These are phyloP conservation scores for Xestoiulus laeticollis DNA, from an alignment of 2,888 invertebrate genomes.

Conservation along the genomic window DNA sequence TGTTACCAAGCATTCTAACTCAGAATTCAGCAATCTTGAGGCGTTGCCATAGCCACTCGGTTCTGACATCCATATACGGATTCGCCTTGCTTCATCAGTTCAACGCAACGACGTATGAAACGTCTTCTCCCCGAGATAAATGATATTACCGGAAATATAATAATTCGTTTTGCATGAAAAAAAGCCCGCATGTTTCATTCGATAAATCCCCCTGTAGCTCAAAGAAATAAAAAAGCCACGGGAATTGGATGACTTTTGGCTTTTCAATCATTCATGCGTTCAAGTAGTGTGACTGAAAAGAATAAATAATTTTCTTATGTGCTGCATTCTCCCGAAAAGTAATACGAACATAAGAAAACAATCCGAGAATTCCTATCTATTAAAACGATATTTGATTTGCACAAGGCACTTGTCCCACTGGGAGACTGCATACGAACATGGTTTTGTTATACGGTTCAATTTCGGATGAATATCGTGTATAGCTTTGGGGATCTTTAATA, in stretches of 20 bases:
- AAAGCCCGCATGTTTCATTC: background rate
- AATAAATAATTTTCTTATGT: background rate
- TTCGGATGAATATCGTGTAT: background rate
- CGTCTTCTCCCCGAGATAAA: background rate
- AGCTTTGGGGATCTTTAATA: background rate
- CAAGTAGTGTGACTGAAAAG: background rate
- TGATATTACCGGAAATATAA: background rate
- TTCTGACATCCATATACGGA: background rate
- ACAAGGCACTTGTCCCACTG: background rate
- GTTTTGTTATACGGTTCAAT: background rate
- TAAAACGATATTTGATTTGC: background rate
- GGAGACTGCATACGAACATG: background rate
- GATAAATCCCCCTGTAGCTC: background rate
- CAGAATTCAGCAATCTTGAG: background rate
- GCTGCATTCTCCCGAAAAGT: background rate
- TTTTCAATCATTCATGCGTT: background rate
- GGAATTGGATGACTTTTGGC: background rate
- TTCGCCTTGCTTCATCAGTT: background rate
- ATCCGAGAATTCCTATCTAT: background rate
- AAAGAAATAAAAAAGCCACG: background rate
- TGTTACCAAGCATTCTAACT: too few relatives aligned
- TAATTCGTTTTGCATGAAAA: slow-evolving; percentile 1
- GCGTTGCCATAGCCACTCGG: slow-evolving; percentile 3
- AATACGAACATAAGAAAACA: background rate
- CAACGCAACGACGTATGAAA: background rate